Evolutionary conservation across 2,888 invertebrate genomes (phyloP).

Genomic region (Panopea generosa): DNA sequence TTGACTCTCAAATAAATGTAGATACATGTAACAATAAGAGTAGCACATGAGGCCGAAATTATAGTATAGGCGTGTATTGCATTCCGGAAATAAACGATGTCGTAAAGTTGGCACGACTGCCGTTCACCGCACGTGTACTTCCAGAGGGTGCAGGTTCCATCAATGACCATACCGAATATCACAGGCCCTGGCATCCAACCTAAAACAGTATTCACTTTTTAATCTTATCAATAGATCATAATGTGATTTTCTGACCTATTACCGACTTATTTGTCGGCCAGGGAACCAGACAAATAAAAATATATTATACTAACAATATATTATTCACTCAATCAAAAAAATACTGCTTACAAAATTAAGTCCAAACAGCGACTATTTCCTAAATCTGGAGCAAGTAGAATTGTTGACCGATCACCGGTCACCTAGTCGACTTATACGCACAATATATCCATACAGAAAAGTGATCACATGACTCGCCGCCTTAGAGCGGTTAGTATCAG

Average conservation of each 20-base stretch:
- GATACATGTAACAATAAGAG: conserved; percentile 5
- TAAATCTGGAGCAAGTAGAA: too few species aligned
- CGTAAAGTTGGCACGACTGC: conserved; percentile 51
- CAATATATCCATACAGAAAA: too few species aligned
- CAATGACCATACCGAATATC: conserved; percentile 51
- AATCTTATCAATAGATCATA: too few species aligned
- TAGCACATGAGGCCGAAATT: conserved; percentile 4
- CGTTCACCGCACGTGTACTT: conserved; percentile 56
- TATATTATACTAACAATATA: neutral
- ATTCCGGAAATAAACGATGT: conserved; percentile 51
- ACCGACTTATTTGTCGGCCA: neutral
- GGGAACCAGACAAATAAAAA: neutral
- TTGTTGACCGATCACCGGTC: too few species aligned
- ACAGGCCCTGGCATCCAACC: conserved; percentile 63
- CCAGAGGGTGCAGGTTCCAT: conserved; percentile 52
- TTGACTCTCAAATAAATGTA: conserved; percentile 38
- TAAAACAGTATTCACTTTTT: too few species aligned
- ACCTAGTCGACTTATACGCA: too few species aligned
- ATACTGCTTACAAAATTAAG: too few species aligned
- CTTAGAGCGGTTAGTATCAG: too few species aligned
- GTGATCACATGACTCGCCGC: too few species aligned
- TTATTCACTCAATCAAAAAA: neutral
- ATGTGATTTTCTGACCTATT: too few species aligned
- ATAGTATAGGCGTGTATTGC: conserved; percentile 35
- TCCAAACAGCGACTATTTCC: too few species aligned